These are phyloP conservation scores for Esox lucius DNA, from an alignment of 2,797 vertebrate species.

Conservation along the genomic window DNA sequence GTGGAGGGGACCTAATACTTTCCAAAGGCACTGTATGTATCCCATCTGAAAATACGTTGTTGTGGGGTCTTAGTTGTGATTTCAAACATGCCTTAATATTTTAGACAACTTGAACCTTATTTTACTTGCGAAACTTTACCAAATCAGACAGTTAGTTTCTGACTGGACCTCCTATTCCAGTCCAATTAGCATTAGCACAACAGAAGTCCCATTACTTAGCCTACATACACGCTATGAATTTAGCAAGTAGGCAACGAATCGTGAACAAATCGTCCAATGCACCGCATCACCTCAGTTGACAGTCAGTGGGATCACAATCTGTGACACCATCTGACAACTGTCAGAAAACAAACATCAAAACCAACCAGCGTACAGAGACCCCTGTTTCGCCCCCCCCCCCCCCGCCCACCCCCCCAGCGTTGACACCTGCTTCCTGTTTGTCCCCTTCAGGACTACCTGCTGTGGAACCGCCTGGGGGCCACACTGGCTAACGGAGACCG, in stretches of 20 bases:
- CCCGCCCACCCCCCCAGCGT: not conserved
- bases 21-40: not conserved
- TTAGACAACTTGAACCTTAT: not conserved
- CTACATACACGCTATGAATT: too few species aligned
- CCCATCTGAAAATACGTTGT: conserved; percentile 16
- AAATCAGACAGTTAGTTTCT: not conserved
- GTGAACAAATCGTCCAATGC: not conserved
- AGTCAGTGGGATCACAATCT: not conserved
- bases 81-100: not conserved
- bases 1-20: too few species aligned
- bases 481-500: conserved; percentile 90
- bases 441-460: conserved; percentile 85
- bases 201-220: not conserved
- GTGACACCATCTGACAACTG: not conserved
- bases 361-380: not conserved
- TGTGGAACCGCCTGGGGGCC: conserved; percentile 96
- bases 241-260: too few species aligned
- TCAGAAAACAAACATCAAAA: not conserved
- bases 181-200: not conserved
- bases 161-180: not conserved
- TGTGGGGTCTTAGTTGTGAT: conserved; percentile 25
- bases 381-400: not conserved
- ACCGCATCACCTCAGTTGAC: not conserved
- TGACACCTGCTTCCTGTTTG: not conserved
- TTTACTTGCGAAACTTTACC: conserved; percentile 1